phyloP scores from a whole-genome alignment of 2,113 vertebrate species.

The Tylochromis polylepis region DNA sequence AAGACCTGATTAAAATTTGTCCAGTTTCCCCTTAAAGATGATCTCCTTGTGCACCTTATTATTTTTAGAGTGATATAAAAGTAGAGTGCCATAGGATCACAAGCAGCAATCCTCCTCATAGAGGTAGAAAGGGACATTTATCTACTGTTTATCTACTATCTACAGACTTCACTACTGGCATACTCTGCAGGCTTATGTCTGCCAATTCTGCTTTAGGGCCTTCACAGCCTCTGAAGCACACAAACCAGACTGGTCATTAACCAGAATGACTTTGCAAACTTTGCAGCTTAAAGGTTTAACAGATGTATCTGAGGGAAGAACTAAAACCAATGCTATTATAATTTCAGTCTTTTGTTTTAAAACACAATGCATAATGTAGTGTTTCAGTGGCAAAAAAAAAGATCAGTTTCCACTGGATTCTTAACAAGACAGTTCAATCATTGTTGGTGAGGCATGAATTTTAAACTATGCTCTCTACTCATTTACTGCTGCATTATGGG shows the following conservation, averaged over 20 bases:
- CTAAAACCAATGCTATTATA: not conserved
- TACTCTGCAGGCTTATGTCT: not conserved
- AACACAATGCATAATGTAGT: not conserved
- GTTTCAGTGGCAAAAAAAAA: not conserved
- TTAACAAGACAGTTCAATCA: not conserved
- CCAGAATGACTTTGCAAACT: not conserved
- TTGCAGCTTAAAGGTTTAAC: not conserved
- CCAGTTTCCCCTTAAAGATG: not conserved
- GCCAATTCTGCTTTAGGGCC: not conserved
- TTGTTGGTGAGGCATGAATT: not conserved
- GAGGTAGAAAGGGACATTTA: not conserved
- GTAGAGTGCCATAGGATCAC: not conserved
- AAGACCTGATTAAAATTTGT: not conserved
- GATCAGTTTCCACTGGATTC: not conserved
- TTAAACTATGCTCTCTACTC: not conserved
- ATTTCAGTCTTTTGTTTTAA: not conserved
- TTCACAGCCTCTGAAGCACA: not conserved
- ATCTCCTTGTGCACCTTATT: not conserved
- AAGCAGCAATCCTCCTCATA: not conserved
- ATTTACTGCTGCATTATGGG: not conserved
- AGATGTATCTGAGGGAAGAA: not conserved
- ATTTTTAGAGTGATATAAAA: not conserved
- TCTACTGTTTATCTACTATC: not conserved
- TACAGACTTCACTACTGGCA: not conserved
- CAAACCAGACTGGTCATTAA: not conserved